These are phyloP conservation scores for Heliconius hermathena DNA, from an alignment of 1,140 invertebrate genomes.

Conservation along the genomic window DNA sequence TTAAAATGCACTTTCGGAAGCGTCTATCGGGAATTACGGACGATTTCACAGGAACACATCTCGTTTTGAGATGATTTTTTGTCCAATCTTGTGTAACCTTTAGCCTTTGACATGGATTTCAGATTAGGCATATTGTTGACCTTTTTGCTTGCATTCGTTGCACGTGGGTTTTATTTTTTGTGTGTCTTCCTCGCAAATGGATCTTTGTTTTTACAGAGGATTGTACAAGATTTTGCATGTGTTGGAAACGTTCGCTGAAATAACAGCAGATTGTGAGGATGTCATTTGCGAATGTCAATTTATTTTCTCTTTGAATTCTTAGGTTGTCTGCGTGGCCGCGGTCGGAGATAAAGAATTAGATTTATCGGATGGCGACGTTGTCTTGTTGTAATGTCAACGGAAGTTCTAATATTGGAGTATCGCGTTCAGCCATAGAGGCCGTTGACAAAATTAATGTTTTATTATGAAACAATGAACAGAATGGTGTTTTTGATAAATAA, in stretches of 20 bases:
- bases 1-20: slow-evolving; percentile 47
- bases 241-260: slow-evolving; percentile 53
- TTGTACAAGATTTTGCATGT: slow-evolving; percentile 70
- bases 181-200: slow-evolving; percentile 47
- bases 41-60: slow-evolving; percentile 63
- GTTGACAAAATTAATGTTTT: slow-evolving; percentile 79
- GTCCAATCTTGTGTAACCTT: slow-evolving; percentile 78
- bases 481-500: slow-evolving; percentile 69
- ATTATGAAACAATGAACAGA: slow-evolving; percentile 78
- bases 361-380: slow-evolving; percentile 55
- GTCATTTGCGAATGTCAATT: slow-evolving; percentile 50
- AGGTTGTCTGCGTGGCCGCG: slow-evolving; percentile 39
- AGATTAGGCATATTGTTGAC: slow-evolving; percentile 81
- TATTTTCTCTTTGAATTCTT: slow-evolving; percentile 50
- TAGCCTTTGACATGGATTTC: slow-evolving; percentile 80
- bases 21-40: slow-evolving; percentile 48
- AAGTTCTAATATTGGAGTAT: slow-evolving; percentile 74
- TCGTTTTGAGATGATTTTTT: slow-evolving; percentile 74
- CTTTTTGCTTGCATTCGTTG: slow-evolving; percentile 74
- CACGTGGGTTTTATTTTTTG: slow-evolving; percentile 74
- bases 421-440: slow-evolving; percentile 60
- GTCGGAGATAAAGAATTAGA: slow-evolving; percentile 53
- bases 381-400: slow-evolving; percentile 64
- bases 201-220: slow-evolving; percentile 68
- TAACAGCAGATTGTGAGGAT: slow-evolving; percentile 44